phyloP scores from a whole-genome alignment of 2,797 vertebrate genomes.

The Malurus leucopterus region DNA sequence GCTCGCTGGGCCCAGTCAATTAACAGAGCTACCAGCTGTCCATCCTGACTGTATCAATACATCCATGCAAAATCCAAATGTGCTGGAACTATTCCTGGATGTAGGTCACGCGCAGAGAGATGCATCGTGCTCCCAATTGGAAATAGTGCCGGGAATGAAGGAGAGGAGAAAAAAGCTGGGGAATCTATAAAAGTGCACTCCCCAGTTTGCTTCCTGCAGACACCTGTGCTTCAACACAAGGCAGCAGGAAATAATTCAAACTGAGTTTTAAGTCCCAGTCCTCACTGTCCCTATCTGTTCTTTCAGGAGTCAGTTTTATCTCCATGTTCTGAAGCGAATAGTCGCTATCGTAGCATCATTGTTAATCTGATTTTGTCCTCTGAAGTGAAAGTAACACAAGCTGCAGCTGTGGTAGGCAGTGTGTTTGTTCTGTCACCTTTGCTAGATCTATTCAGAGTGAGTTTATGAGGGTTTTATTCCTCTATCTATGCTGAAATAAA shows the following conservation, averaged over 20 bases:
- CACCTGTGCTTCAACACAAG: background rate
- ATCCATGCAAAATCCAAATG: background rate
- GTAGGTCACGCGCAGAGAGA: background rate
- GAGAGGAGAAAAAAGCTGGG: background rate
- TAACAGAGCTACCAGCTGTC: slow-evolving; percentile 11
- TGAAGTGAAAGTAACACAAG: background rate
- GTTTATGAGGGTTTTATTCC: background rate
- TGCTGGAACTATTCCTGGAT: background rate
- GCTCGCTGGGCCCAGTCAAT: slow-evolving; percentile 5
- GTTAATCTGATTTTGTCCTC: background rate
- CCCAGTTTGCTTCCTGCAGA: background rate
- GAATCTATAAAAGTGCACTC: background rate
- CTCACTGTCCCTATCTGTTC: background rate
- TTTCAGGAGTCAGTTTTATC: background rate
- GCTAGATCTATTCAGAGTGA: background rate
- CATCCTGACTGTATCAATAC: background rate
- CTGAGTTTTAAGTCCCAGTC: background rate
- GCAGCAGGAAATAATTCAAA: background rate
- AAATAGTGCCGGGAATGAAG: rapidly evolving
- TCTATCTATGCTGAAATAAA: background rate
- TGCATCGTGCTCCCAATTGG: background rate
- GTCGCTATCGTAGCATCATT: rapidly evolving
- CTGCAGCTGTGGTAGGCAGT: background rate
- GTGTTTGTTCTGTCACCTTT: background rate
- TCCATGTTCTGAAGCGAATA: background rate